Base-by-base conservation (phyloP, 1,140 invertebrate species). In the Apolygus lucorum region DNA sequence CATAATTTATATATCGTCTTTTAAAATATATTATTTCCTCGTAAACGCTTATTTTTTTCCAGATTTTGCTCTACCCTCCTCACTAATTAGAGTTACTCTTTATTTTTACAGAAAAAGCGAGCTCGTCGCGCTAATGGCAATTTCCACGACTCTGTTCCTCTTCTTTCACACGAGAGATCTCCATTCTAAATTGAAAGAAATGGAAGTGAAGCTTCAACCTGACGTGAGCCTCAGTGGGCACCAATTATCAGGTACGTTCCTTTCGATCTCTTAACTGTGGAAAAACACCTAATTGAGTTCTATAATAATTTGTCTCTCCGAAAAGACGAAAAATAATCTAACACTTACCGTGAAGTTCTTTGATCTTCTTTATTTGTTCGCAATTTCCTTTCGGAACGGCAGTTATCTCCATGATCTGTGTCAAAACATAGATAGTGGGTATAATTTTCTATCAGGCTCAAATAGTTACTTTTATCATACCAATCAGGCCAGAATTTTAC, bases 101-200 rank as follows among this genome's bases (percentile, higher is more conserved):
- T 8, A 49, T 49, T 49, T 49, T 84, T 83, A 27, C 78, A 88
- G 87, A 77, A 87, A 86, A 42, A 87, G 85, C 75, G 89, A 91
- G 79, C 80, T 91, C 74, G 85, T 91, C 68, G 90, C 90, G 22
- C 77, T 91, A 71, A 80, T 91, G 72, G 89, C 89, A 11, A 85
- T 91, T 54, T 90, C 89, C 52, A 89, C 87, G 73, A 90, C 89
- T 14, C 79, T 91, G 68, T 91, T 91, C 78, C 84, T 91, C 72
- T 90, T 91, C 76, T 81, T 91, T 64, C 90, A 91, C 81, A 91
- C 90, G 54, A 81, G 89, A 74, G 89, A 90, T 76, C 78, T 91
- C 59, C 89, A 88, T 78, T 88, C 86, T 63, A 86, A 87, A 78
- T 81, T 91, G 66, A 85, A 83, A 68, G 86, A 89, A 76, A 90